Evolutionary conservation across 2,888 invertebrate species (phyloP).

Genomic region (Agriopis leucophaearia): DNA sequence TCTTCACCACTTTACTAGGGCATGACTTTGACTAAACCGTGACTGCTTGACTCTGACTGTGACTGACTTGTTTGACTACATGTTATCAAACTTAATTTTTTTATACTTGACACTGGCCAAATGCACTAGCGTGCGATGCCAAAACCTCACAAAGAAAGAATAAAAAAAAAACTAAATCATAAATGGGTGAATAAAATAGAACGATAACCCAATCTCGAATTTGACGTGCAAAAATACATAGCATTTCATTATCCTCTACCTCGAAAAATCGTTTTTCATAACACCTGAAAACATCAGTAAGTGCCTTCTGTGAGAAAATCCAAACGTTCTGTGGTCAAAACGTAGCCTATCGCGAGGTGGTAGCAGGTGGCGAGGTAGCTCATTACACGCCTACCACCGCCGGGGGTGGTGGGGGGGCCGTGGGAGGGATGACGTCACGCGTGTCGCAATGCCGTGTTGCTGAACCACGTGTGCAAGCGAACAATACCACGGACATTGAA

Average conservation of each 20-base stretch:
- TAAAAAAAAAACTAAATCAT: too few species aligned
- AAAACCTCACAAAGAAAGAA: too few species aligned
- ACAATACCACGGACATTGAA: slow-evolving; percentile 22
- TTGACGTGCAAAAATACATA: slow-evolving; percentile 20
- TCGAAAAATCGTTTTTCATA: slow-evolving; percentile 45
- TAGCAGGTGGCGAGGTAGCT: slow-evolving; percentile 45
- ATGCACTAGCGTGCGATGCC: too few species aligned
- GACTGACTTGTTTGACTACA: too few species aligned
- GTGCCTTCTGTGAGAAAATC: slow-evolving; percentile 43
- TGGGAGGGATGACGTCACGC: slow-evolving; percentile 63
- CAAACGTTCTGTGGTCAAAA: slow-evolving; percentile 58
- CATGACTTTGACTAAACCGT: too few species aligned
- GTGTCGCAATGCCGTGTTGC: slow-evolving; percentile 71
- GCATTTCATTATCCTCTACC: slow-evolving; percentile 33
- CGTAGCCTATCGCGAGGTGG: slow-evolving; percentile 46
- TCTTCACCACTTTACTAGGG: too few species aligned
- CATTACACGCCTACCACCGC: slow-evolving; percentile 52
- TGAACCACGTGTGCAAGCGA: slow-evolving; percentile 41
- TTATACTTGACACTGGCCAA: too few species aligned
- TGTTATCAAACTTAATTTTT: too few species aligned
- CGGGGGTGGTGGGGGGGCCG: slow-evolving; percentile 25
- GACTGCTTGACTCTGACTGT: too few species aligned
- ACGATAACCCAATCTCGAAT: not conserved
- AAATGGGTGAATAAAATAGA: too few species aligned
- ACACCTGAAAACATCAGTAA: slow-evolving; percentile 32